Conservation (phyloP, 2,888 invertebrate genomes). For the Eustalomyia histrio region DNA sequence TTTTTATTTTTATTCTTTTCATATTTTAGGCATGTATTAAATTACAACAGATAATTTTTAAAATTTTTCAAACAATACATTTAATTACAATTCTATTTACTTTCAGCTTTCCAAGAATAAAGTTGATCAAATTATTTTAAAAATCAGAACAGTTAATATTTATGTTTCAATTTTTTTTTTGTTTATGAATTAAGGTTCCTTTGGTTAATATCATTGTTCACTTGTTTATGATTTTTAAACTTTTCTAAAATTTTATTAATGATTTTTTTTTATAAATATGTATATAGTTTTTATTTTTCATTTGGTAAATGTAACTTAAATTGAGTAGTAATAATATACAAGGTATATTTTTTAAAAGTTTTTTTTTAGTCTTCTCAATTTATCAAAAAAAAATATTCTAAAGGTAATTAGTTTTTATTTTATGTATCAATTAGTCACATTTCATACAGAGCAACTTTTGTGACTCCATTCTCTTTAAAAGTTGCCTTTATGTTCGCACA, state of each 20-base stretch:
- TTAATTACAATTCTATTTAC: neutral
- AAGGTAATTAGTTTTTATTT: no score
- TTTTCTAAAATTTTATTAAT: neutral
- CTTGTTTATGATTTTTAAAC: neutral
- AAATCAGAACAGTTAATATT: neutral
- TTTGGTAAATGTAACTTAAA: no score
- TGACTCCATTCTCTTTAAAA: no score
- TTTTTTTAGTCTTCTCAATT: no score
- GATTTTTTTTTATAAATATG: neutral
- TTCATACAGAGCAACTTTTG: no score
- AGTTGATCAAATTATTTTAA: neutral
- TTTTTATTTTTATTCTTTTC: constrained; percentile 19
- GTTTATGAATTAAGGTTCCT: constrained; percentile 25
- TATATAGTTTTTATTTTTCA: neutral
- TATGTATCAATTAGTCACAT: no score
- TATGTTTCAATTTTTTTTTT: neutral
- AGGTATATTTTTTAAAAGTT: no score
- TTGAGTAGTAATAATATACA: no score
- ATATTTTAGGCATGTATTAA: constrained; percentile 25
- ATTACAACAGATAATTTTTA: constrained; percentile 29
- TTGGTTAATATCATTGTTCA: constrained; percentile 45
- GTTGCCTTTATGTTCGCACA: no score
- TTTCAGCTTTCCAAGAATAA: neutral
- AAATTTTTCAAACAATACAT: neutral
- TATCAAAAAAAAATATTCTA: no score